Conservation (phyloP, 2,888 invertebrate genomes). For the Sinodicranocentrus sp. region DNA sequence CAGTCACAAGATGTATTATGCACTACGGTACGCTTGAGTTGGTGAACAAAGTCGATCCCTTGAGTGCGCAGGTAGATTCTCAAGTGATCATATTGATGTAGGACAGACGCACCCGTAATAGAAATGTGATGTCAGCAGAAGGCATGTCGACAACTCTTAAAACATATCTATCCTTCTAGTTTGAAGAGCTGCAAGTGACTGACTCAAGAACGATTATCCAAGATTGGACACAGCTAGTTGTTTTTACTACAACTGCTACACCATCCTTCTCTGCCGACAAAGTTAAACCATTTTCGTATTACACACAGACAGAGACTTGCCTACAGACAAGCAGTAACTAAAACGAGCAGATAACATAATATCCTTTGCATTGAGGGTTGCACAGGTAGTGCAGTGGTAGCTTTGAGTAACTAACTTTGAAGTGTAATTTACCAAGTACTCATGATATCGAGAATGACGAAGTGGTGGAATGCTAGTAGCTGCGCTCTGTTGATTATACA, state of each 20-base stretch:
- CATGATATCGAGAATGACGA: too few species aligned
- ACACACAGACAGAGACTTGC: not conserved
- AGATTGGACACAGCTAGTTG: conserved; percentile 57
- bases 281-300: conserved; percentile 43
- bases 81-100: conserved; percentile 24
- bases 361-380: not conserved
- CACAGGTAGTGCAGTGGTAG: conserved; percentile 17
- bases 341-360: conserved; percentile 31
- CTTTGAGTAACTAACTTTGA: not conserved
- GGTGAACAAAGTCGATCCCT: too few species aligned
- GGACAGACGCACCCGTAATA: not conserved
- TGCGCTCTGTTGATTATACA: conserved; percentile 15
- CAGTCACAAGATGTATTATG: not conserved
- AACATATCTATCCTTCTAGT: not conserved
- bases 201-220: conserved; percentile 46
- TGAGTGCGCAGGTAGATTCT: not conserved
- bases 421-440: conserved; percentile 11
- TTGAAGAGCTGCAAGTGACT: conserved; percentile 45
- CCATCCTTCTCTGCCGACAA: conserved; percentile 45
- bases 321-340: conserved; percentile 15
- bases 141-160: not conserved
- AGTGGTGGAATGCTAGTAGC: not conserved
- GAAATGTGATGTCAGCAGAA: not conserved
- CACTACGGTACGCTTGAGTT: not conserved
- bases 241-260: conserved; percentile 8